Evolutionary conservation across 1,140 invertebrate genomes (phyloP), one percentile per base, ranked within the genome.

Genomic region (Nylanderia fulva): DNA sequence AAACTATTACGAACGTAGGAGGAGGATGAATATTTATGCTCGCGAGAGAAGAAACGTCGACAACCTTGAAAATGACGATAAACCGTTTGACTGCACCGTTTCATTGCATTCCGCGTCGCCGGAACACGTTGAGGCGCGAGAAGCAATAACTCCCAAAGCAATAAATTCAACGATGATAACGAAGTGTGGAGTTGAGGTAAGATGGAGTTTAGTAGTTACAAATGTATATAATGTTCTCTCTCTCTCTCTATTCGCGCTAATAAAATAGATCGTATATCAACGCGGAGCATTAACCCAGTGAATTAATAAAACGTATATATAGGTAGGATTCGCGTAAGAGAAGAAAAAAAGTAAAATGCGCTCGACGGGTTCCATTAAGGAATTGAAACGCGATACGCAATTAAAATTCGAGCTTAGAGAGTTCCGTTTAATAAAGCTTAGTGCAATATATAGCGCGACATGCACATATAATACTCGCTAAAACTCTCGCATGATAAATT

Each of bases 21-120:
- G 56, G 79, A 88, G 80, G 84, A 86, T 87, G 87, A 88, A 88
- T 88, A 88, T 88, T 88, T 87, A 88, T 87, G 82, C 75, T 39
- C 80, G n/a, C n/a, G n/a, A 4, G 56, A 66, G 63, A 39, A 87
- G 71, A 85, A 88, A 48, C 86, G 86, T 68, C 48, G 36, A 48
- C 45, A 75, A 61, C 87, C 86, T 88, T 87, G 86, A 79, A 64
- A 79, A 84, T 66, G 52, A 76, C 86, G 66, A 76, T 88, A 87
- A 88, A 88, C 85, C 85, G 85, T 87, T 88, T 83, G 52, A 11
- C 69, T 87, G 85, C 86, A 87, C 79, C 86, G 86, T 84, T 87
- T 87, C 86, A 63, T 71, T 88, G 79, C 86, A 85, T 88, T 85
- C 80, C 86, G 56, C 48, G 82, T 72, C 83, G 64, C 18, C 80